These are phyloP conservation scores for Ernsta delagoae DNA, from an alignment of 2,888 invertebrate genomes.

Conservation along the genomic window DNA sequence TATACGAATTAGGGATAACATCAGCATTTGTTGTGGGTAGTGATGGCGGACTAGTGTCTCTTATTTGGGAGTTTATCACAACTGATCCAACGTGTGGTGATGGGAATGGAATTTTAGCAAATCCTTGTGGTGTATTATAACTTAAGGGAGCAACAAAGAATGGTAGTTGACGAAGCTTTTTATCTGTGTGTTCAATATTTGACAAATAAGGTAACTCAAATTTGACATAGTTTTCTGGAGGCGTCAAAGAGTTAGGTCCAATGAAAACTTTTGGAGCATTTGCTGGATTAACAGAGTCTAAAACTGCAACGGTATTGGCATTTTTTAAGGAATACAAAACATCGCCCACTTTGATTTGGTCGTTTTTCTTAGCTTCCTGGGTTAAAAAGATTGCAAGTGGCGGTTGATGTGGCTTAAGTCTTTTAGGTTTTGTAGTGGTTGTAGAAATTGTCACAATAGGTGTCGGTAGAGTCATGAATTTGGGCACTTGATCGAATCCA, in stretches of 20 bases:
- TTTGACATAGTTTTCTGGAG: slow-evolving; percentile 90
- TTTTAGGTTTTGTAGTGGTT: slow-evolving; percentile 79
- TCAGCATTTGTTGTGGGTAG: slow-evolving; percentile 49
- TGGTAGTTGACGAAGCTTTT: slow-evolving; percentile 90
- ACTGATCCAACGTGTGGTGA: slow-evolving; percentile 95
- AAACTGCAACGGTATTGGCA: slow-evolving; percentile 90
- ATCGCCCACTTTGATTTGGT: slow-evolving; percentile 87
- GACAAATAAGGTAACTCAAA: slow-evolving; percentile 94
- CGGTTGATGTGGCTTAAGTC: slow-evolving; percentile 92
- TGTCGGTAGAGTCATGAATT: slow-evolving; percentile 67
- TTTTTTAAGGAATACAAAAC: slow-evolving; percentile 88
- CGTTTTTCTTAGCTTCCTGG: slow-evolving; percentile 74
- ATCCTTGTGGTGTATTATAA: slow-evolving; percentile 91
- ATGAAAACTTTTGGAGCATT: slow-evolving; percentile 91
- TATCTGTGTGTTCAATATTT: slow-evolving; percentile 88
- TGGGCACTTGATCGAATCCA: slow-evolving; percentile 64
- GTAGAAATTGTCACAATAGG: slow-evolving; percentile 72
- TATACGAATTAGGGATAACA: slow-evolving; percentile 55
- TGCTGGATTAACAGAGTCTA: slow-evolving; percentile 88
- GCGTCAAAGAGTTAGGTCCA: slow-evolving; percentile 90
- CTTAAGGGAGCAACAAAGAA: slow-evolving; percentile 95
- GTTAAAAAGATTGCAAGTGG: slow-evolving; percentile 92
- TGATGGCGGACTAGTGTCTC: slow-evolving; percentile 50
- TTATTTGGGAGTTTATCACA: slow-evolving; percentile 87
- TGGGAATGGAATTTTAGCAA: slow-evolving; percentile 92